These are phyloP conservation scores for Hirtodrosophila trivittata DNA, from an alignment of 2,888 invertebrate genomes.

Conservation along the genomic window DNA sequence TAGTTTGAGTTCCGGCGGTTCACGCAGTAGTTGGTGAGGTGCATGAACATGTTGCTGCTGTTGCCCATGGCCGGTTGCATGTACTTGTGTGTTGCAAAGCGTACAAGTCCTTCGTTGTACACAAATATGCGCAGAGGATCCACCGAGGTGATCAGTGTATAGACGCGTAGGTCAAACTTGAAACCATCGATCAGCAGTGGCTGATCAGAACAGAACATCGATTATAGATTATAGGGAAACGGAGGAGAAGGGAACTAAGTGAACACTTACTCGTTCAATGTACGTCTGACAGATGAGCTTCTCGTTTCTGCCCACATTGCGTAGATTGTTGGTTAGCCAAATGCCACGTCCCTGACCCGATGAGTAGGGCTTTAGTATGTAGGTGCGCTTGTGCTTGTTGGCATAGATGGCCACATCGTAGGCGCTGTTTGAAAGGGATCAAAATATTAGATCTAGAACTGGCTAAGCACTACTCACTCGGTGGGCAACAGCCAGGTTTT, in stretches of 20 bases:
- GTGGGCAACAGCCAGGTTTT: conserved; percentile 97
- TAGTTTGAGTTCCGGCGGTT: conserved; percentile 96
- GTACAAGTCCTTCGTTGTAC: conserved; percentile 94
- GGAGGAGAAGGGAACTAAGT: too few relatives aligned
- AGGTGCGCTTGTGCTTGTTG: conserved; percentile 87
- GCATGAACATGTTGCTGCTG: conserved; percentile 95
- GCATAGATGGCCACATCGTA: conserved; percentile 87
- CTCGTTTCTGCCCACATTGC: conserved; percentile 89
- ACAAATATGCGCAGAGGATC: conserved; percentile 95
- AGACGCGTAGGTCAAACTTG: conserved; percentile 95
- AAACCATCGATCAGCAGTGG: conserved; percentile 95
- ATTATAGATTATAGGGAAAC: too few relatives aligned
- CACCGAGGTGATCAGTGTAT: conserved; percentile 94
- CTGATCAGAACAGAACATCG: conserved; percentile 82
- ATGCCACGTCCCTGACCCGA: conserved; percentile 96
- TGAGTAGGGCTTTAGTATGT: conserved; percentile 95
- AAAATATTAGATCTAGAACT: too few relatives aligned
- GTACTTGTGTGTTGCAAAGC: conserved; percentile 95
- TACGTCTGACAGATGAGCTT: conserved; percentile 94
- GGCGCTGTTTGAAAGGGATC: conserved; percentile 83
- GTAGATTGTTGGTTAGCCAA: conserved; percentile 91
- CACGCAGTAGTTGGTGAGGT: conserved; percentile 96
- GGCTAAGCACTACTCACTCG: conserved; percentile 89
- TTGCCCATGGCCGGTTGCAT: conserved; percentile 92
- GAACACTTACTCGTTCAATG: conserved; percentile 81